Evolutionary conservation across 2,888 invertebrate species (phyloP), one percentile per base, ranked within the genome.

Genomic region (Cataglyphis albicans): DNA sequence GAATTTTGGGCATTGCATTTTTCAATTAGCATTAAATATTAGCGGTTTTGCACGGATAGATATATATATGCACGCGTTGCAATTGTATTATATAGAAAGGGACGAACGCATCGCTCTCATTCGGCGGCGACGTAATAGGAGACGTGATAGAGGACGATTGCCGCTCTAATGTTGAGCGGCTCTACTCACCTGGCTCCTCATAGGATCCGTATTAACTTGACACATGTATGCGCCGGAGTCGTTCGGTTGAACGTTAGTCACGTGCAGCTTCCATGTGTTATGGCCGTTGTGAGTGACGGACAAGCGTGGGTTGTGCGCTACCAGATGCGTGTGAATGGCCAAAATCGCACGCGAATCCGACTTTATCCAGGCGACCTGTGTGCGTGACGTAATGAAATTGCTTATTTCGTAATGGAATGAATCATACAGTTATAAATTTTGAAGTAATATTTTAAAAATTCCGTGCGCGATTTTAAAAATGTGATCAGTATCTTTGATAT

Each of bases 161-260:
- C 32, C 44, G 70, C 76, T 25, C 61, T 72, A 81, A 82, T 64
- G 38, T 70, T 70, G 38, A 73, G 72, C 48, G 55, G 64, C 41
- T 73, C 48, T 84, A 94, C 96, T 95, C 95, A 98, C 98, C 97
- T 97, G 97, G 95, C 97, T 97, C 92, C 97, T 96, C 98, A 98
- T 98, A 82, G 98, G 98, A 94, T 98, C 98, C 83, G 98, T 98
- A 95, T 98, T 98, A 92, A 98, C 97, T 95, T 98, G 98, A 95
- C 98, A 98, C 98, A 98, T 98, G 95, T 98, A 98, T 74, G 97
- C 98, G 91, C 98, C 98, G 44, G 98, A 98, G 95, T 98, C 98
- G 94, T 97, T 97, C 93, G 98, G 97, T 95, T 98, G 98, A 86
- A 98, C 98, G 94, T 98, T 98, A 93, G 97, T 97, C 94, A 98